Percentiles rank a stretch among this genome's conserved stretches.
Conservation (phyloP, 2,113 vertebrate species). For the Daphoenositta chrysoptera region DNA sequence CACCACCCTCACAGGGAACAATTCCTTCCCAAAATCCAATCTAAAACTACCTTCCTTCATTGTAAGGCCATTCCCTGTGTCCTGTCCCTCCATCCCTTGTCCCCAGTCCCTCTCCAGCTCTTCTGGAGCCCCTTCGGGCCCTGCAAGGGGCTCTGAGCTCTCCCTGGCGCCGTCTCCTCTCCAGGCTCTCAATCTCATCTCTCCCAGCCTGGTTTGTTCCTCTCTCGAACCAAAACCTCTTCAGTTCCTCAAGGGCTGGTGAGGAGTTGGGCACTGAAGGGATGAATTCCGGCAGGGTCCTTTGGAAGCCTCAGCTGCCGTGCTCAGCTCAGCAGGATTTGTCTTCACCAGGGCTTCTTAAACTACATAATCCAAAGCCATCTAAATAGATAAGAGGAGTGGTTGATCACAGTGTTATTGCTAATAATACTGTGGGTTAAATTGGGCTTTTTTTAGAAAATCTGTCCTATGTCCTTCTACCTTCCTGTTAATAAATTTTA, state of each 20-base stretch:
- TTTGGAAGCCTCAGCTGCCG: not conserved
- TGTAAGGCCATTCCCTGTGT: not conserved
- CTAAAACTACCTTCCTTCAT: accelerated
- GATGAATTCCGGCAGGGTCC: not conserved
- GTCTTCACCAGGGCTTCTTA: not conserved
- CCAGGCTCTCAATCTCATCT: not conserved
- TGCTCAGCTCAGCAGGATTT: not conserved
- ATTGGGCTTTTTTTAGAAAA: not conserved
- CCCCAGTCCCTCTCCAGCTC: not conserved
- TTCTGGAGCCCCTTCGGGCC: not conserved
- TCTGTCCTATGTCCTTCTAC: not conserved
- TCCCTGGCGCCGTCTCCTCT: not conserved
- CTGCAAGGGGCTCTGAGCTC: not conserved
- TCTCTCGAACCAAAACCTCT: not conserved
- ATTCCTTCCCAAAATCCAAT: not conserved
- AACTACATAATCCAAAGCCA: not conserved
- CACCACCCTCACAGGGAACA: accelerated
- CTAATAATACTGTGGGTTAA: conserved; percentile 1
- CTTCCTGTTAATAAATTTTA: conserved; percentile 17
- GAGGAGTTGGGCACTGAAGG: not conserved
- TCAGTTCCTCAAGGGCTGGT: not conserved
- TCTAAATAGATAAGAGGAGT: conserved; percentile 1
- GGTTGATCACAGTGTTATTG: conserved; percentile 9
- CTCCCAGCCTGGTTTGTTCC: not conserved
- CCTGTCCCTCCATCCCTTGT: not conserved